A percentile compares a stretch with the other conserved stretches of the same genome.
These are phyloP conservation scores for Xestia c-nigrum DNA, from an alignment of 2,888 invertebrate genomes.

Conservation along the genomic window DNA sequence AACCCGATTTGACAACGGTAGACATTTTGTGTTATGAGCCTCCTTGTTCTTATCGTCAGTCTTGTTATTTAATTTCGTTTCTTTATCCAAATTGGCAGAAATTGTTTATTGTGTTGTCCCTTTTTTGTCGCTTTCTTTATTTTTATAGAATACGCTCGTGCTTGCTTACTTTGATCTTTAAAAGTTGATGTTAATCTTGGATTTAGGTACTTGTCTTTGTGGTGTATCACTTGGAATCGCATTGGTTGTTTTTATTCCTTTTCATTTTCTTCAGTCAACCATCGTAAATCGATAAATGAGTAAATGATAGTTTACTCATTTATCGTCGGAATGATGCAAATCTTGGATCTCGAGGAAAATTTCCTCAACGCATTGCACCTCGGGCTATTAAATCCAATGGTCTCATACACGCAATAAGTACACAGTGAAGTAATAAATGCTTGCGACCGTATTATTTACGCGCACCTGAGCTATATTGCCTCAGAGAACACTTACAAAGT, in stretches of 20 bases:
- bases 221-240: not conserved
- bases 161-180: conserved; percentile 4
- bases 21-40: conserved; percentile 17
- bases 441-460: conserved; percentile 59
- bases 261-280: not conserved
- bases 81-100: not conserved
- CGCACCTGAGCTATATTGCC: conserved; percentile 58
- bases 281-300: too few relatives aligned
- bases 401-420: conserved; percentile 54
- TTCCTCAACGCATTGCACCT: conserved; percentile 15
- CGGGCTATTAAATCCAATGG: conserved; percentile 30
- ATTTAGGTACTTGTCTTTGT: not conserved
- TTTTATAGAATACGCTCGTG: not conserved
- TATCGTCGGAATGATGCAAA: not conserved
- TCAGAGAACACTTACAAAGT: conserved; percentile 60
- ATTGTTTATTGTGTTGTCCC: conserved; percentile 1
- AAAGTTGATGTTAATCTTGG: conserved; percentile 6
- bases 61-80: conserved; percentile 19
- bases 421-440: conserved; percentile 53
- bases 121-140: not conserved
- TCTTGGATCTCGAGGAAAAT: not conserved
- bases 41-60: not conserved
- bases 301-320: too few relatives aligned
- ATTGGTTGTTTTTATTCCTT: not conserved
- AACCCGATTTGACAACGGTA: conserved; percentile 23